A percentile compares a stretch with the other conserved stretches of the same genome.
phyloP scores from a whole-genome alignment of 2,888 invertebrate species.

The Allygus modestus region DNA sequence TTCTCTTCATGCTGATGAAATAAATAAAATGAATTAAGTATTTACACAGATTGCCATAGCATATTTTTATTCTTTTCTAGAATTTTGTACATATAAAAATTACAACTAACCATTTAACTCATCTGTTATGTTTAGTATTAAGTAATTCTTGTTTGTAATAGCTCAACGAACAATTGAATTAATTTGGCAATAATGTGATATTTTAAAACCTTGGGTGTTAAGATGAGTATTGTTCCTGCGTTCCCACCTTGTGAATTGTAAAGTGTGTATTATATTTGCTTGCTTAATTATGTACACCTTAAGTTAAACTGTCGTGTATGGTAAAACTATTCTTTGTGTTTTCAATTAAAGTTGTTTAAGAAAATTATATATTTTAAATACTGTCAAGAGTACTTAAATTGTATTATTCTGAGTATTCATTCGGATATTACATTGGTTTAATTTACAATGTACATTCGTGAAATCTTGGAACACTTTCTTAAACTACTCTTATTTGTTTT shows the following conservation, averaged over 20 bases:
- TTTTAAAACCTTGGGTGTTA: neutral
- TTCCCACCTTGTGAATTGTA: neutral
- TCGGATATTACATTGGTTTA: no score
- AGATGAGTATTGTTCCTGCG: neutral
- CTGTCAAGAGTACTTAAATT: no score
- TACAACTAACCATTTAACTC: no score
- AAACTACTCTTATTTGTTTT: conserved; percentile 12
- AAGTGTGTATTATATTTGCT: neutral
- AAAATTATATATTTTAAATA: no score
- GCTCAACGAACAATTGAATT: neutral
- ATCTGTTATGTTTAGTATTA: no score
- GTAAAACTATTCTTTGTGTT: neutral
- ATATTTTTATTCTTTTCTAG: no score
- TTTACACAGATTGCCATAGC: no score
- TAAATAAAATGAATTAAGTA: no score
- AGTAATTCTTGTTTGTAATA: neutral
- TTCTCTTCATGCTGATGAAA: no score
- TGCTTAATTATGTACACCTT: neutral
- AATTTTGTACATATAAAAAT: no score
- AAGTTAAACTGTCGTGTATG: no score
- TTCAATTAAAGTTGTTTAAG: neutral
- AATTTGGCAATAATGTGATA: conserved; percentile 31
- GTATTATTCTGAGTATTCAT: no score
- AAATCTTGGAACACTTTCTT: conserved; percentile 8
- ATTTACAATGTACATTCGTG: neutral